Base-by-base conservation (phyloP, 2,888 invertebrate species). In the Hermaeophaga mercurialis region DNA sequence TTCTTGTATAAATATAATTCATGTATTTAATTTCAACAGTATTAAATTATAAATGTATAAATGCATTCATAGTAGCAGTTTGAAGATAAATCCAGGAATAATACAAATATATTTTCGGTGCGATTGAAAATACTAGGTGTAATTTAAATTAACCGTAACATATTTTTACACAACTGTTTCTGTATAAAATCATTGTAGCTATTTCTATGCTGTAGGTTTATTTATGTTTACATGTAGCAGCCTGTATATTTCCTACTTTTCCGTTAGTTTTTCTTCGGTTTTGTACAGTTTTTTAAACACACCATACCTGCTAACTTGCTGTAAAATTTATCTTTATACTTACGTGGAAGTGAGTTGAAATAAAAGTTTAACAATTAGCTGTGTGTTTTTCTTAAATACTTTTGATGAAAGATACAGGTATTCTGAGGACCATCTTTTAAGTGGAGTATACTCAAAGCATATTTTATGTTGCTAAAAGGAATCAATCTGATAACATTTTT, bases 121-220 rank as follows among this genome's bases (percentile, higher is more conserved):
- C 55, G 62, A 62, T 62, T 66, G 60, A 60, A 54, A 63, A 63
- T 59, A 65, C 62, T 22, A 62, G 58, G 64, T 68, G 68, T 68
- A 52, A 66, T 66, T 68, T 66, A 67, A 67, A 68, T 68, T 68
- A 66, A 67, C 66, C 67, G 66, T 66, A 62, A 67, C 68, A 70
- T 70, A 70, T 70, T 70, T 70, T 70, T 70, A 70, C 70, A 70
- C 70, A 66, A 66, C 65, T 70, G 65, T 67, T 67, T 68, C 66
- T 67, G 67, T 68, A 70, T 54, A 65, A 67, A 67, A 66, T 54
- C 61, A 66, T 62, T 57, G 54, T 58, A 58, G 56, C 58, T 38
- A 47, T 58, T 50, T 59, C 53, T 57, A 59, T 48, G 47, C 2
- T 48, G 47, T 57, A 57, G 56, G 33, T 36, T 50, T 34, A 50